Conservation (phyloP, 2,888 invertebrate species). For the Macroteleia sp. region DNA sequence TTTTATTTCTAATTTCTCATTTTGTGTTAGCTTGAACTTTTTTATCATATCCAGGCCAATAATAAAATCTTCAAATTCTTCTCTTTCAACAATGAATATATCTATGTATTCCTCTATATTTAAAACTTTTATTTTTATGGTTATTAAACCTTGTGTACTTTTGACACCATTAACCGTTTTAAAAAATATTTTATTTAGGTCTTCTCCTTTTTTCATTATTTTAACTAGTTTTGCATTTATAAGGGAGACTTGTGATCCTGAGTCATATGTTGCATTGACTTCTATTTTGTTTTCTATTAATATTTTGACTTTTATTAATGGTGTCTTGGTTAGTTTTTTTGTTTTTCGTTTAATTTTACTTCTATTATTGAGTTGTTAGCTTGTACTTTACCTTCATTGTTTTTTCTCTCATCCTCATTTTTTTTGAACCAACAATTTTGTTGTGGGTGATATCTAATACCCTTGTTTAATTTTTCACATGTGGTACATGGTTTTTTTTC, state of each 20-base stretch:
- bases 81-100: conserved; percentile 59
- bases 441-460: conserved; percentile 41
- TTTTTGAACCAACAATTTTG: conserved; percentile 51
- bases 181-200: conserved; percentile 55
- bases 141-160: conserved; percentile 63
- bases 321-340: conserved; percentile 65
- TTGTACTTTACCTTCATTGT: background rate
- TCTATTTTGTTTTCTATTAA: conserved; percentile 52
- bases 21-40: conserved; percentile 26
- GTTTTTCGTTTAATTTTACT: conserved; percentile 37
- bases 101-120: conserved; percentile 65
- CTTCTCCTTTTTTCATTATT: conserved; percentile 40
- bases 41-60: conserved; percentile 31
- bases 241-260: conserved; percentile 66
- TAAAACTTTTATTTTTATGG: conserved; percentile 65
- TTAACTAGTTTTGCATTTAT: conserved; percentile 66
- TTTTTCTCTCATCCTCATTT: conserved; percentile 13
- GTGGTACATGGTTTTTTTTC: conserved; percentile 26
- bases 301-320: conserved; percentile 67
- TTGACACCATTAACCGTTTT: conserved; percentile 67
- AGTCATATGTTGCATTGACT: conserved; percentile 59
- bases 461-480: conserved; percentile 36
- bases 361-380: conserved; percentile 52
- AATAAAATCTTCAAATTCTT: conserved; percentile 35
- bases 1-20: conserved; percentile 21